Conservation (phyloP, 2,888 invertebrate genomes). For the Acleris sparsana region DNA sequence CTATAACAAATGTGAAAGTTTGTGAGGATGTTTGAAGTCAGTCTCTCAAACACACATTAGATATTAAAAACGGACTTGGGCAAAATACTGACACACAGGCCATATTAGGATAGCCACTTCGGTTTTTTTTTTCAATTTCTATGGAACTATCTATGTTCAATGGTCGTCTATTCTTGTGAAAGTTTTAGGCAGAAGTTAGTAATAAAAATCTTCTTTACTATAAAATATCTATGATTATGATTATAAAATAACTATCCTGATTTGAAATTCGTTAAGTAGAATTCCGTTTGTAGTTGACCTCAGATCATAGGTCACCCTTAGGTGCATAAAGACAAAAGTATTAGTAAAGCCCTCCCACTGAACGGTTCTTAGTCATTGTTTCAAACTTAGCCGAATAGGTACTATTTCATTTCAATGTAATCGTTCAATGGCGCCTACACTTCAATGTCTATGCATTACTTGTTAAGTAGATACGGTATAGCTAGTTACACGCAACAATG, state of each 20-base stretch:
- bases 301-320: conserved; percentile 32
- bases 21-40: no score
- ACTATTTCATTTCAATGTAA: conserved; percentile 72
- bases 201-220: background rate
- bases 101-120: no score
- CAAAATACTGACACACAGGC: no score
- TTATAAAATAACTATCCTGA: background rate
- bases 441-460: conserved; percentile 38
- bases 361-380: conserved; percentile 69
- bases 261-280: background rate
- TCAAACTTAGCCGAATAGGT: conserved; percentile 51
- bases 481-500: conserved; percentile 28
- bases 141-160: no score
- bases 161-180: no score
- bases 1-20: no score
- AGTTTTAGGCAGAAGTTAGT: no score
- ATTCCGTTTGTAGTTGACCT: conserved; percentile 27
- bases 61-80: no score
- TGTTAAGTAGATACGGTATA: conserved; percentile 49
- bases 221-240: no score
- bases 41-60: no score
- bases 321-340: conserved; percentile 62
- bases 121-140: no score
- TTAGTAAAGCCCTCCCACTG: conserved; percentile 69
- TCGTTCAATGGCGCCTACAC: conserved; percentile 70